Evolutionary conservation across 2,888 invertebrate genomes (phyloP), one percentile per base, ranked within the genome.

Genomic region (Acrobasis suavella): DNA sequence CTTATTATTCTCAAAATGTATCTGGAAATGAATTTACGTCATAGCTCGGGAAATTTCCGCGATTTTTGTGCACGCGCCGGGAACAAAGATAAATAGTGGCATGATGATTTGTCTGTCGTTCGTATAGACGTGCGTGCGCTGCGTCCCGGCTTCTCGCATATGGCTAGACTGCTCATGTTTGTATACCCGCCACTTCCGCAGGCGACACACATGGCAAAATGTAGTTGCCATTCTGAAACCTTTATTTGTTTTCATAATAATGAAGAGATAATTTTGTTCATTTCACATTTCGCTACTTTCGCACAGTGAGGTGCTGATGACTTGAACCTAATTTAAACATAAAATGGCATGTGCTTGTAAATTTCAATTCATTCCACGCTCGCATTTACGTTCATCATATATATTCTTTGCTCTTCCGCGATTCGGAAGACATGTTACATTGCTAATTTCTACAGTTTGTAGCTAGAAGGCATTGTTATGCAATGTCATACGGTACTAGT

Each of bases 181-280:
- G 81, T 89, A 87, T 87, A 86, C 78, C 67, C 71, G 69, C 67
- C 73, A 75, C 74, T 82, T 85, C 86, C 86, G 83, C 60, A 50
- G 61, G 5, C 72, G 72, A 65, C 61, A 58, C 72, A 70, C 68
- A 64, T 56, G 56, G 56, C 62, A 60, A 58, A 66, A 61, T 65
- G 62, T 66, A 64, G 52, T 52, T 32, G 32, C 7, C 32, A 32
- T 32, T 6, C 2, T 32, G 2, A 38, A 42, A 56, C 42, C 50
- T 16, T 42, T 14, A 12, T 60, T 52, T 49, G 22, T 55, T 56
- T 16, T 56, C 22, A 56, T 16, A 55, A 55, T 39, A 55, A 17
- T 55, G 55, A 17, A 10, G 16, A 37, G 9, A 54, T 38, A 38
- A 22, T 12, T 46, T n/a, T 14, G 46, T 46, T 1, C 7, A 7